Base-by-base conservation (phyloP, 2,797 vertebrate genomes). In the Brachyalestes nurse region DNA sequence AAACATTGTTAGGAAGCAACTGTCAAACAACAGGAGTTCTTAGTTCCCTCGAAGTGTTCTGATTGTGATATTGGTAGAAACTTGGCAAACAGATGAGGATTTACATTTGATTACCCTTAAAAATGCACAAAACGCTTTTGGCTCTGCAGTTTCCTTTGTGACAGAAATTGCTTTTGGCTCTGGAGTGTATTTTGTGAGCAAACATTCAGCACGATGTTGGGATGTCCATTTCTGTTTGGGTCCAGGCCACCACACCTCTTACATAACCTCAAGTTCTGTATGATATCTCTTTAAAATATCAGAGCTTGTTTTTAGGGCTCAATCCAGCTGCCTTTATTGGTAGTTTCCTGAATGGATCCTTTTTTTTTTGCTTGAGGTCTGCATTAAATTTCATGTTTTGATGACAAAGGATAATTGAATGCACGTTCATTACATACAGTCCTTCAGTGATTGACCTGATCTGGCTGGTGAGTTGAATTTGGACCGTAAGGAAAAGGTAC, bases 181-280 rank as follows among this genome's bases (percentile, higher is more conserved):
- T 23, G 45, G 9, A 19, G 6, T 78, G 53, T 70, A 55, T 75
- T 78, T 74, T 75, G 61, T 83, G 75, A 28, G 70, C 62, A 79
- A 67, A 73, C 75, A 74, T 72, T 25, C 51, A 42, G 21, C 38
- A 14, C 70, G 62, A 40, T 70, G 73, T 12, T 9, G 16, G 38
- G 49, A 28, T n/a, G 47, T 55, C 64, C 49, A 72, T 62, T 45
- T 47, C 76, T 25, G 49, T 78, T 77, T 47, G 66, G 80, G 14
- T 86, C 74, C 86, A 75, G 34, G 49, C 79, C 17, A 61, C 23
- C 28, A 53, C 14, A 34, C 0, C 51, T 21, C 42, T 83, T 87
- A 83, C 65, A 66, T 66, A 80, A 85, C 47, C 12, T 12, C 17
- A 58, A 73, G 34, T 53, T 16, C 28, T 55, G 70, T 34, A 14